Evolutionary conservation across 2,888 invertebrate species (phyloP).

Genomic region (Herminia tarsipennalis): DNA sequence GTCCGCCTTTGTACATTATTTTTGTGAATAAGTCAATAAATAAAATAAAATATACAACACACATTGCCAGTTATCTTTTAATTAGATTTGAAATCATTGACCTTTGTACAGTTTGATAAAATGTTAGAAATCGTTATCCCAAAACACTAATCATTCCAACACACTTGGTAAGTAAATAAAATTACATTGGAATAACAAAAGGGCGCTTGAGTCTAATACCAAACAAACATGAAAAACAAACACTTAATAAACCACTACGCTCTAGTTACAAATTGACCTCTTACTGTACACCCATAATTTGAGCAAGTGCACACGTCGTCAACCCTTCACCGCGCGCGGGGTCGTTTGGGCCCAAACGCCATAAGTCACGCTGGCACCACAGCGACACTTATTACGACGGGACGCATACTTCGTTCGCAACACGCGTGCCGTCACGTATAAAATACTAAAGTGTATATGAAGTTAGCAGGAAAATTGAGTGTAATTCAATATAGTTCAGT

Average conservation of each 20-base stretch:
- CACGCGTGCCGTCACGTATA: slow-evolving; percentile 3
- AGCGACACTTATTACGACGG: slow-evolving; percentile 13
- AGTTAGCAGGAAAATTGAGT: not conserved
- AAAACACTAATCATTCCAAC: no score
- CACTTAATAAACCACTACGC: not conserved
- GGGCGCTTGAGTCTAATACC: no score
- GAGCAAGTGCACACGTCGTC: slow-evolving; percentile 3
- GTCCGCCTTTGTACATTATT: no score
- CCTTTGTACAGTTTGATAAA: no score
- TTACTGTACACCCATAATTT: not conserved
- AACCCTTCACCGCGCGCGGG: not conserved
- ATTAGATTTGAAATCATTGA: no score
- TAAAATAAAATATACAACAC: no score
- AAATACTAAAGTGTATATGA: not conserved
- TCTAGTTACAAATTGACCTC: not conserved
- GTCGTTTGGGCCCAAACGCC: slow-evolving; percentile 1
- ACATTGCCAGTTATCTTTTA: no score
- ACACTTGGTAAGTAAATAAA: no score
- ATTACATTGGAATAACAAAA: no score
- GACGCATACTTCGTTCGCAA: slow-evolving; percentile 1
- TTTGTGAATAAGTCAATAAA: no score
- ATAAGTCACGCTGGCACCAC: slow-evolving; percentile 4
- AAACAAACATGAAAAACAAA: no score
- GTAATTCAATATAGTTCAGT: not conserved
- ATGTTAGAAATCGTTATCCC: no score